A percentile compares a stretch with the other conserved stretches of the same genome.
phyloP scores from a whole-genome alignment of 2,888 invertebrate genomes.

The Isoperla grammatica region DNA sequence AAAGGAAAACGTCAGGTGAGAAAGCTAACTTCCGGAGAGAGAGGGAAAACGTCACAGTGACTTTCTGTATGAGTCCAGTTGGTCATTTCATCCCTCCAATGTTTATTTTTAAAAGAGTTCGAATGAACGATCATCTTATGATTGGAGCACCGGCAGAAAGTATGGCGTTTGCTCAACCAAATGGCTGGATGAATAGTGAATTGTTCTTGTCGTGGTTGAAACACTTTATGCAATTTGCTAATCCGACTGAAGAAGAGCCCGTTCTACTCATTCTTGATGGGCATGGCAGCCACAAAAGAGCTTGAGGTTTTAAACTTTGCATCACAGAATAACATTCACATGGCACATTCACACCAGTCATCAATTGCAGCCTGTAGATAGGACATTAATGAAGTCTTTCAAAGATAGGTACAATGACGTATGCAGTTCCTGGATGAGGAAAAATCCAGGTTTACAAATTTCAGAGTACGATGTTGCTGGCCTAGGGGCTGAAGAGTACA shows the following conservation, averaged over 20 bases:
- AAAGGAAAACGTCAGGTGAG: constrained; percentile 32
- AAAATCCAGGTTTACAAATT: constrained; percentile 27
- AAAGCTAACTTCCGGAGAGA: constrained; percentile 31
- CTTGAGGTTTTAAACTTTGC: constrained; percentile 33
- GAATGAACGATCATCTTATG: constrained; percentile 28
- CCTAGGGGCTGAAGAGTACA: constrained; percentile 27
- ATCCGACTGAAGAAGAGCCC: constrained; percentile 29
- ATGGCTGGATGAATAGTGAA: constrained; percentile 24
- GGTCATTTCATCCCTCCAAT: constrained; percentile 30
- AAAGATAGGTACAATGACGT: constrained; percentile 19
- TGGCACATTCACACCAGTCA: constrained; percentile 34
- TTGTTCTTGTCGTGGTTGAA: constrained; percentile 20
- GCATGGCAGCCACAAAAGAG: constrained; percentile 32
- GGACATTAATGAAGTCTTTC: constrained; percentile 32
- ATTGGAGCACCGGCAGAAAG: constrained; percentile 25
- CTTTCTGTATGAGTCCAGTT: constrained; percentile 31
- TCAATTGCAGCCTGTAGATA: constrained; percentile 32
- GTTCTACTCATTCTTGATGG: constrained; percentile 34
- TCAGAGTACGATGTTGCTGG: constrained; percentile 27
- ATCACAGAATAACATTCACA: constrained; percentile 31
- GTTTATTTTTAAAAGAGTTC: constrained; percentile 30
- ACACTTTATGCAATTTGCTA: constrained; percentile 22
- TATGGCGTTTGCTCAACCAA: constrained; percentile 19
- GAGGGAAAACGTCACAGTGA: constrained; percentile 33
- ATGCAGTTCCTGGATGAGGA: constrained; percentile 21